These are phyloP conservation scores for Balanococcus diminutus DNA, from an alignment of 2,888 invertebrate genomes.

Conservation along the genomic window DNA sequence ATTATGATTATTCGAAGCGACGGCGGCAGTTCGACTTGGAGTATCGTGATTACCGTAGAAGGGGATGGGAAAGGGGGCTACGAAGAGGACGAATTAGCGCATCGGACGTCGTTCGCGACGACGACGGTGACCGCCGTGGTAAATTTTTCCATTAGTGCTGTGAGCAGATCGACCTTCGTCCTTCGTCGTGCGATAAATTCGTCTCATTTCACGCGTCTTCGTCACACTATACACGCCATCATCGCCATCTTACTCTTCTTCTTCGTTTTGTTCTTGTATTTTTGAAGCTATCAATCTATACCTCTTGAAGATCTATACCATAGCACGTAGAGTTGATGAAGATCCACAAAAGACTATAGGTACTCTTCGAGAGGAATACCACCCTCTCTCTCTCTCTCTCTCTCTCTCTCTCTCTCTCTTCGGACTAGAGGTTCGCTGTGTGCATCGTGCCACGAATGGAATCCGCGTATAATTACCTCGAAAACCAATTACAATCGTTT, in stretches of 20 bases:
- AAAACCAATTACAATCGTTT: background rate
- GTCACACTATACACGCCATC: background rate
- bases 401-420: too few relatives aligned
- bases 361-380: background rate
- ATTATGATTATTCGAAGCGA: background rate
- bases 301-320: background rate
- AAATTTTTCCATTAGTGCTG: background rate
- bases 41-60: background rate
- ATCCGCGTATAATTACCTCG: background rate
- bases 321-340: background rate
- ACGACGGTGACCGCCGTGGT: background rate
- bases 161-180: background rate
- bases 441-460: background rate
- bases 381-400: too few relatives aligned
- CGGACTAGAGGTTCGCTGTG: too few relatives aligned
- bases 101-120: background rate
- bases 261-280: background rate
- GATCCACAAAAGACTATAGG: too few relatives aligned
- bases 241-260: background rate
- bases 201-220: constrained; percentile 17
- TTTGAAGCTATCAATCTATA: background rate
- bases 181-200: background rate
- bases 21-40: background rate
- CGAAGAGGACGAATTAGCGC: background rate
- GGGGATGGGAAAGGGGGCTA: background rate